Percentiles rank a stretch among this genome's conserved stretches.
phyloP scores from a whole-genome alignment of 1,140 invertebrate species.

The Calycopis cecrops region DNA sequence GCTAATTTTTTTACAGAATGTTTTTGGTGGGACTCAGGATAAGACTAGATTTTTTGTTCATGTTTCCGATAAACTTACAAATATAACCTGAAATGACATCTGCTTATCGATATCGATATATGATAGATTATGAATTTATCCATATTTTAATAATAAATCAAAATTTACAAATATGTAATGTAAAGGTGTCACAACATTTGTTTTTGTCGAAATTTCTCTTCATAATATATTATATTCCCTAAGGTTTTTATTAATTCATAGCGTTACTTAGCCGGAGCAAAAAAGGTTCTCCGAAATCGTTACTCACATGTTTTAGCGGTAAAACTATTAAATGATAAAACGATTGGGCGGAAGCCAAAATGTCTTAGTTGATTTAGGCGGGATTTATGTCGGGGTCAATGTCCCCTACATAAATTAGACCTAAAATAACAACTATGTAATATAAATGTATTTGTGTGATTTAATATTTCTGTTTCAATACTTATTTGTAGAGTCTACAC shows the following conservation, averaged over 20 bases:
- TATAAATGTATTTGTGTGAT: neutral
- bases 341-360: conserved; percentile 7
- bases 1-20: too few species aligned
- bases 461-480: too few species aligned
- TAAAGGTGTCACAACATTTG: neutral
- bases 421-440: neutral
- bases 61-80: too few species aligned
- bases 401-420: neutral
- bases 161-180: too few species aligned
- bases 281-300: neutral
- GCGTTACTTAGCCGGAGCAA: neutral
- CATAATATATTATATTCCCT: conserved; percentile 1
- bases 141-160: too few species aligned
- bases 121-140: too few species aligned
- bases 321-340: conserved; percentile 5
- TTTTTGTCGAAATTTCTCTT: neutral
- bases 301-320: conserved; percentile 1
- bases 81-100: too few species aligned
- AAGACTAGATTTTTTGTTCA: too few species aligned
- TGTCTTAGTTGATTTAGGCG: conserved; percentile 1
- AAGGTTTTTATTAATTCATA: conserved; percentile 2
- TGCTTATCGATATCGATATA: too few species aligned
- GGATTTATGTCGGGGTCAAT: conserved; percentile 2
- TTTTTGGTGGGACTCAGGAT: too few species aligned
- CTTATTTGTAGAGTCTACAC: too few species aligned